Conservation (phyloP, 2,888 invertebrate genomes). For the Drosophila rubida region DNA sequence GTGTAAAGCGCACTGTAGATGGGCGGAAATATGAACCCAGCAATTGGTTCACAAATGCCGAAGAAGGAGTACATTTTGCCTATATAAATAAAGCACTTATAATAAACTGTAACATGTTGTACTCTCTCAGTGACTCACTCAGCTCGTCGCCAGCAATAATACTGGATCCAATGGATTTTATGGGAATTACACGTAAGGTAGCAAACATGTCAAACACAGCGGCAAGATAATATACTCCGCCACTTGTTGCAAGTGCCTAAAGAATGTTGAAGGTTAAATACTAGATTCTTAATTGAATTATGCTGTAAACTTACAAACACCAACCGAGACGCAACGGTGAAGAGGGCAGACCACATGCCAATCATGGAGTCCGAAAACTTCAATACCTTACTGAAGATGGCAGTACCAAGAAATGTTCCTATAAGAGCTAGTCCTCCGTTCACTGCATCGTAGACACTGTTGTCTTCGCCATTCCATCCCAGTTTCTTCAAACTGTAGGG, state of each 20-base stretch:
- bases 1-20: conserved; percentile 83
- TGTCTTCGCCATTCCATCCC: conserved; percentile 84
- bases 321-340: conserved; percentile 81
- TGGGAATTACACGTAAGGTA: conserved; percentile 82
- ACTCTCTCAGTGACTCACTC: conserved; percentile 60
- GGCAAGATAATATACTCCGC: conserved; percentile 81
- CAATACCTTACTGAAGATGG: conserved; percentile 82
- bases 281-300: not conserved
- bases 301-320: conserved; percentile 78
- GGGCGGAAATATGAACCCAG: conserved; percentile 83
- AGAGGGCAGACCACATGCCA: conserved; percentile 82
- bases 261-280: not conserved
- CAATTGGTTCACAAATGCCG: conserved; percentile 84
- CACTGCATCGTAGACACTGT: conserved; percentile 81
- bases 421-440: conserved; percentile 78
- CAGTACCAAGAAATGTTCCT: conserved; percentile 84
- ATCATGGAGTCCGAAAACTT: conserved; percentile 82
- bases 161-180: conserved; percentile 83
- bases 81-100: conserved; percentile 13
- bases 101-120: not conserved
- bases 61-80: conserved; percentile 83
- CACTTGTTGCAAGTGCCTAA: conserved; percentile 80
- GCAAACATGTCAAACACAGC: conserved; percentile 83
- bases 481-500: conserved; percentile 81
- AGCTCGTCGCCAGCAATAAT: conserved; percentile 83